A percentile compares a stretch with the other conserved stretches of the same genome.
Evolutionary conservation across 2,113 vertebrate genomes (phyloP).

Genomic region (Sphyrna mokarran): DNA sequence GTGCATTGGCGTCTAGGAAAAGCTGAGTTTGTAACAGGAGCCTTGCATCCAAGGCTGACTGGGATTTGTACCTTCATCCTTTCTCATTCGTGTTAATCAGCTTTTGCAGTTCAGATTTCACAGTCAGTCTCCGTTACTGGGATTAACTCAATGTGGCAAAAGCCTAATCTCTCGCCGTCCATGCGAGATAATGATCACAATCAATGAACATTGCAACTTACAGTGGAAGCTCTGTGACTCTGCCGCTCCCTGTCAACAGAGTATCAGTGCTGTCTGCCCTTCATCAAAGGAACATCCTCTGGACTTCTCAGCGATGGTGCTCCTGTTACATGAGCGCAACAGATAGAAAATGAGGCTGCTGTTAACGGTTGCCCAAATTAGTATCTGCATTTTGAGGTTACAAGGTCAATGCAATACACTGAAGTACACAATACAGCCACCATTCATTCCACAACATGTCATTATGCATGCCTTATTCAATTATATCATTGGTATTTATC

Average conservation of each 20-base stretch:
- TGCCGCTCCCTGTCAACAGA: neutral
- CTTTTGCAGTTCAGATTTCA: conserved; percentile 30
- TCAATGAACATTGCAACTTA: neutral
- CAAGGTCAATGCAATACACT: conserved; percentile 20
- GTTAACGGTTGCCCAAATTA: conserved; percentile 22
- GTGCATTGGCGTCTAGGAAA: neutral
- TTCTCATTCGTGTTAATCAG: conserved; percentile 3
- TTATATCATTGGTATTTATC: conserved; percentile 23
- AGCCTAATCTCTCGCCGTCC: neutral
- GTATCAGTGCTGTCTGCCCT: neutral
- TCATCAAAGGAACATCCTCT: conserved; percentile 22
- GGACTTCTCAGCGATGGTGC: neutral
- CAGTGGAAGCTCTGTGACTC: conserved; percentile 25
- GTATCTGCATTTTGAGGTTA: conserved; percentile 18
- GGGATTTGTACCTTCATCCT: neutral
- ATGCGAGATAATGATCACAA: neutral
- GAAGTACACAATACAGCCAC: neutral
- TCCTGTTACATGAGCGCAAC: neutral
- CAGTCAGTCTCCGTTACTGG: neutral
- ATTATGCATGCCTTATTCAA: neutral
- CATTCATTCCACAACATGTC: neutral
- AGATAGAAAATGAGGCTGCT: neutral
- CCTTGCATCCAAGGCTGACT: neutral
- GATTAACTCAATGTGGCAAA: conserved; percentile 17
- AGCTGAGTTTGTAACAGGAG: neutral